These are phyloP conservation scores for Acrocephalus kingi DNA, from an alignment of 2,113 vertebrate genomes.

Conservation along the genomic window DNA sequence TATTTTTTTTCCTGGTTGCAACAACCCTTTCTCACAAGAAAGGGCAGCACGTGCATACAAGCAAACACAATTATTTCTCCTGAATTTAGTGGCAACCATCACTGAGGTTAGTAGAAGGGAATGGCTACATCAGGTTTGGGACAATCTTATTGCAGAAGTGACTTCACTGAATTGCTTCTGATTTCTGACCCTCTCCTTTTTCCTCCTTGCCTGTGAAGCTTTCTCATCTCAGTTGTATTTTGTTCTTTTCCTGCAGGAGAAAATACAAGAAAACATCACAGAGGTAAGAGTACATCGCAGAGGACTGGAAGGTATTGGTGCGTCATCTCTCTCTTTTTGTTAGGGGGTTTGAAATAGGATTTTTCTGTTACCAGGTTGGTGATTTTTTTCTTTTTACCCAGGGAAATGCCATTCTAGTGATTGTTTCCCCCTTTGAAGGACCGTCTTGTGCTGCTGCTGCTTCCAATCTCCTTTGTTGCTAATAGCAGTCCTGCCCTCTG, in stretches of 20 bases:
- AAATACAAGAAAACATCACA: conserved; percentile 99
- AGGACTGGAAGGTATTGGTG: conserved; percentile 34
- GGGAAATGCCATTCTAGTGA: background rate
- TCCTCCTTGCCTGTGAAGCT: background rate
- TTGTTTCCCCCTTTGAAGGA: background rate
- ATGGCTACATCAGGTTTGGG: background rate
- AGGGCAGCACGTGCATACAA: background rate
- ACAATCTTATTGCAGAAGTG: background rate
- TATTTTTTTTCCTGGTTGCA: background rate
- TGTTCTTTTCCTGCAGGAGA: conserved; percentile 87
- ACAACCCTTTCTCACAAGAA: background rate
- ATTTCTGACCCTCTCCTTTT: background rate
- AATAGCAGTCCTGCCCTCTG: background rate
- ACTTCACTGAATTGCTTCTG: background rate
- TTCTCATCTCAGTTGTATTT: conserved; percentile 67
- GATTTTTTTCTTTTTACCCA: background rate
- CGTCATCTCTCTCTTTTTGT: background rate
- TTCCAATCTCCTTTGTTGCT: background rate
- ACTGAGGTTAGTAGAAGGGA: background rate
- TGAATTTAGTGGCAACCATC: background rate
- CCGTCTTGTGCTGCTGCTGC: background rate
- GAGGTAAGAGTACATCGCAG: conserved; percentile 86
- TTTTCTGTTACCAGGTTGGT: background rate
- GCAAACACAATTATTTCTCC: background rate
- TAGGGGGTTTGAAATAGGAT: conserved; percentile 1